These are phyloP conservation scores for Drosophila nannoptera DNA, from an alignment of 1,140 invertebrate species.

Conservation along the genomic window DNA sequence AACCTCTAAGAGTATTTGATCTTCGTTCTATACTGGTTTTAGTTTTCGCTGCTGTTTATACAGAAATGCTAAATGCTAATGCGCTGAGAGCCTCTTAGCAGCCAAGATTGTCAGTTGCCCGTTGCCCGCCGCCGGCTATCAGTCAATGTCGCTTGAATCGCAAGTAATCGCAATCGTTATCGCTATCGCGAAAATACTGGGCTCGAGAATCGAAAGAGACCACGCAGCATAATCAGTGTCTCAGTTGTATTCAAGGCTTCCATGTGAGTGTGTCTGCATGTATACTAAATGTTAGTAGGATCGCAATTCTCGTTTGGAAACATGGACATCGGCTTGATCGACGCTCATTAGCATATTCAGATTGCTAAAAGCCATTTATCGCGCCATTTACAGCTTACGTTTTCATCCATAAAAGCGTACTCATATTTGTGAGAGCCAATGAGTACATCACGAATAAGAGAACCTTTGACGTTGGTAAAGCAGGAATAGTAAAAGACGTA, in stretches of 20 bases:
- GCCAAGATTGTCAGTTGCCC: constrained; percentile 25
- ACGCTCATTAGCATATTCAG: too few species aligned
- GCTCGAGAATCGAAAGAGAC: background rate
- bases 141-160: constrained; percentile 36
- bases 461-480: too few species aligned
- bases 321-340: too few species aligned
- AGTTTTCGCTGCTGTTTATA: background rate
- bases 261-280: background rate
- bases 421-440: too few species aligned
- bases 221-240: background rate
- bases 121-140: constrained; percentile 41
- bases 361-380: too few species aligned
- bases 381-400: too few species aligned
- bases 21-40: background rate
- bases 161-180: constrained; percentile 26
- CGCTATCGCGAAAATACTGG: background rate
- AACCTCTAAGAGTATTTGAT: background rate
- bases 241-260: too few species aligned
- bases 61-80: constrained; percentile 26
- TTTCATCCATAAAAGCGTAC: too few species aligned
- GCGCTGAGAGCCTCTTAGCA: background rate
- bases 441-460: too few species aligned
- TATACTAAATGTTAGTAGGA: too few species aligned
- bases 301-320: too few species aligned
- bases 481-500: too few species aligned